Conservation (phyloP, 2,797 vertebrate genomes). For the Poeciliopsis turneri region DNA sequence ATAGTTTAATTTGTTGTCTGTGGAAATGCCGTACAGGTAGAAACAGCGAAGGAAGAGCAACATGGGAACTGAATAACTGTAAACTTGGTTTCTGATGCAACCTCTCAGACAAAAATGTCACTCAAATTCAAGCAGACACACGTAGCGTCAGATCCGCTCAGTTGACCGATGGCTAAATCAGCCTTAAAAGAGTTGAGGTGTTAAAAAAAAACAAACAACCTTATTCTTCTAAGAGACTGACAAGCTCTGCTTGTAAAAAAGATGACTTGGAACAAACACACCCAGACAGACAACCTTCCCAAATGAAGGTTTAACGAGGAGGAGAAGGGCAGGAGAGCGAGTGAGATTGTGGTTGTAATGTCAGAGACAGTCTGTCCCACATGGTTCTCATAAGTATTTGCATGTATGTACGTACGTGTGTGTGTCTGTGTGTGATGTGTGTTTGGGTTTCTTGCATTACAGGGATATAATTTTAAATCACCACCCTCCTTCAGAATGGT, state of each 20-base stretch:
- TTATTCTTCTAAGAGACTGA: conserved; percentile 51
- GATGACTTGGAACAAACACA: conserved; percentile 11
- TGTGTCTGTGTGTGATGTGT: background rate
- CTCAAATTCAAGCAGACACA: conserved; percentile 54
- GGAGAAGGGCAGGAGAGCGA: conserved; percentile 59
- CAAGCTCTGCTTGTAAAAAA: conserved; percentile 19
- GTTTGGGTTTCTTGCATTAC: conserved; percentile 43
- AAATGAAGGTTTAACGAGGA: conserved; percentile 64
- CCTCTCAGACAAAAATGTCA: conserved; percentile 42
- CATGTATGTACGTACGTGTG: conserved; percentile 13
- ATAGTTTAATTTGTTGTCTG: background rate
- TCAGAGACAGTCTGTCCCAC: conserved; percentile 88
- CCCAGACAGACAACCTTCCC: conserved; percentile 24
- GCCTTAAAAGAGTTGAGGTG: conserved; percentile 33
- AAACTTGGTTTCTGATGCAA: background rate
- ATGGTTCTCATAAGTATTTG: conserved; percentile 87
- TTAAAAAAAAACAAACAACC: conserved; percentile 26
- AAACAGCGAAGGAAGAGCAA: background rate
- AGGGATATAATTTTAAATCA: conserved; percentile 84
- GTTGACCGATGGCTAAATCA: conserved; percentile 72
- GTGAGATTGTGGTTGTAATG: conserved; percentile 72
- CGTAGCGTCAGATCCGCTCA: conserved; percentile 32
- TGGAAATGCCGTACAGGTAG: background rate
- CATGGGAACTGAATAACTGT: background rate
- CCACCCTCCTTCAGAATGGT: conserved; percentile 70